phyloP scores from a whole-genome alignment of 2,797 vertebrate species.

The Takifugu ocellatus region DNA sequence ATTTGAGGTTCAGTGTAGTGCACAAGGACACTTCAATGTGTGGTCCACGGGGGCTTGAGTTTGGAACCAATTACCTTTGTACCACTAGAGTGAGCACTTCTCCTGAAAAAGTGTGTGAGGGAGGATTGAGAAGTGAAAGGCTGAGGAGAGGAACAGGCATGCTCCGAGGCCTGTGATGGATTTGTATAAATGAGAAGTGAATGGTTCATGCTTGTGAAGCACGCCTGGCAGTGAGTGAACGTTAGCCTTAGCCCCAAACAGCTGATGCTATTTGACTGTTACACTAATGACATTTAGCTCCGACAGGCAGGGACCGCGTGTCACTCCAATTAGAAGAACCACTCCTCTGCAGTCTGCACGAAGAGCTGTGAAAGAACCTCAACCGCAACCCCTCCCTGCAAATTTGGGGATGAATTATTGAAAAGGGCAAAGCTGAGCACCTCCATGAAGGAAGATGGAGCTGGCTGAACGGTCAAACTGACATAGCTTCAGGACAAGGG shows the following conservation, averaged over 20 bases:
- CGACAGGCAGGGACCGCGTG: conserved; percentile 51
- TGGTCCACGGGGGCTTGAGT: too few relatives aligned
- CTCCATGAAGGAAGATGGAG: conserved; percentile 60
- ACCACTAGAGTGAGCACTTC: too few relatives aligned
- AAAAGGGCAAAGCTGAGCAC: conserved; percentile 69
- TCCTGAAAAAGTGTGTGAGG: not conserved
- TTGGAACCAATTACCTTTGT: too few relatives aligned
- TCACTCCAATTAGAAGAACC: conserved; percentile 65
- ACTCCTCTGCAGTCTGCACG: conserved; percentile 40
- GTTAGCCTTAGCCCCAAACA: conserved; percentile 36
- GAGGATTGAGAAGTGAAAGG: not conserved
- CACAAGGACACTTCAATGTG: too few relatives aligned
- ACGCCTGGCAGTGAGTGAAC: conserved; percentile 8
- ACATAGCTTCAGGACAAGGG: conserved; percentile 46
- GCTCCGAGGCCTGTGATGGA: not conserved
- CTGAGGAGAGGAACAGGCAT: not conserved
- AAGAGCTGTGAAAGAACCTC: conserved; percentile 47
- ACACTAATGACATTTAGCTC: conserved; percentile 65
- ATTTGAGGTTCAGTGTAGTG: too few relatives aligned
- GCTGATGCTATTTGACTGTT: conserved; percentile 53
- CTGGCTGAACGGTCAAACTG: conserved; percentile 56
- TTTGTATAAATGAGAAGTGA: conserved; percentile 19
- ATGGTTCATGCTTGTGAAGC: conserved; percentile 14
- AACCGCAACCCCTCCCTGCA: conserved; percentile 55
- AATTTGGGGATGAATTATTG: conserved; percentile 73